These are phyloP conservation scores for Poecilia latipinna DNA, from an alignment of 2,113 vertebrate species.

Conservation along the genomic window DNA sequence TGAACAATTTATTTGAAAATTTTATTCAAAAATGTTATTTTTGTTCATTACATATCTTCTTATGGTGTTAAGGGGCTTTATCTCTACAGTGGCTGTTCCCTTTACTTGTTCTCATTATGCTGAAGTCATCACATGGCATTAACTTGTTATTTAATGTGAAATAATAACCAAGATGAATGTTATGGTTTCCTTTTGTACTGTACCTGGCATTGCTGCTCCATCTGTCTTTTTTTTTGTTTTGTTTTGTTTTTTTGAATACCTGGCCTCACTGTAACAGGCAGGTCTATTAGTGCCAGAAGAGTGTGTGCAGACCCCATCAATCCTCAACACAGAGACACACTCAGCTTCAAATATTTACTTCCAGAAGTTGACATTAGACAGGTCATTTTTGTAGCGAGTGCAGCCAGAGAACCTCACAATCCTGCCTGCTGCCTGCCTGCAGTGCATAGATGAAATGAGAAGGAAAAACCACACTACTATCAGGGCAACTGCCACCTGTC, in stretches of 20 bases:
- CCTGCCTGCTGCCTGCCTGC: constrained; percentile 6
- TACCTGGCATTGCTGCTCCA: neutral
- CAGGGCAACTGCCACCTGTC: constrained; percentile 32
- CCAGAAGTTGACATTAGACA: constrained; percentile 44
- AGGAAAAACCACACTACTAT: constrained; percentile 7
- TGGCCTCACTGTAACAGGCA: constrained; percentile 14
- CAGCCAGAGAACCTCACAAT: constrained; percentile 10
- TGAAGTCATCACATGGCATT: neutral
- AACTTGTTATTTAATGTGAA: neutral
- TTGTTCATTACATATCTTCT: too few relatives aligned
- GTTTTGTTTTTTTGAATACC: constrained; percentile 1
- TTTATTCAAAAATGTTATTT: too few relatives aligned
- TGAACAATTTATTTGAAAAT: too few relatives aligned
- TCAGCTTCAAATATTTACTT: constrained; percentile 37
- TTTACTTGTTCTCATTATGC: neutral
- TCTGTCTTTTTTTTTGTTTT: neutral
- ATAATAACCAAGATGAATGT: constrained; percentile 8
- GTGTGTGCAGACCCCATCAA: constrained; percentile 19
- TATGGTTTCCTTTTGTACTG: constrained; percentile 2
- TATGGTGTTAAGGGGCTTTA: too few relatives aligned
- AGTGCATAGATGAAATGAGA: constrained; percentile 25
- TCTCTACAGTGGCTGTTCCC: neutral
- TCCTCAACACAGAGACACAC: constrained; percentile 30
- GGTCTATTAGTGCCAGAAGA: constrained; percentile 21
- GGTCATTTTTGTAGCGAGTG: constrained; percentile 24